Conservation (phyloP, 2,113 vertebrate species). For the Melanotaenia duboulayi region DNA sequence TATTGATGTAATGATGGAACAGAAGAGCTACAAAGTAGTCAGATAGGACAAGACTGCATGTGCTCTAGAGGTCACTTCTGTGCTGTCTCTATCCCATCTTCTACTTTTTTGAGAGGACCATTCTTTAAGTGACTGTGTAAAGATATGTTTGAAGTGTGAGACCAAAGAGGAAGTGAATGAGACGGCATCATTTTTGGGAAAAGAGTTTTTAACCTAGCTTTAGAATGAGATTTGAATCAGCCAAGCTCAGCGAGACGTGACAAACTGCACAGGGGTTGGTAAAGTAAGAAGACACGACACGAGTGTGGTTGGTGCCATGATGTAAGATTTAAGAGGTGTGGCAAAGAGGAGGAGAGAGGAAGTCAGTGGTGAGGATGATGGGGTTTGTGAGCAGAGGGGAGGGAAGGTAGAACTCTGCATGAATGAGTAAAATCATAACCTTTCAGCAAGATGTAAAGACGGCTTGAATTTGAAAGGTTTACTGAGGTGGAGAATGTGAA, state of each 20-base stretch:
- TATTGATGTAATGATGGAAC: neutral
- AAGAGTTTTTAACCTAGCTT: neutral
- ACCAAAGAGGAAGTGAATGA: constrained; percentile 28
- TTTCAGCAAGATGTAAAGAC: neutral
- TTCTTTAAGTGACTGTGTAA: neutral
- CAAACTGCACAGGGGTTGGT: constrained; percentile 38
- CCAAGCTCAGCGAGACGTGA: constrained; percentile 45
- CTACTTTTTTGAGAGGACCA: neutral
- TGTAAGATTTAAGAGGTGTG: constrained; percentile 36
- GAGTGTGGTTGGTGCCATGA: constrained; percentile 25
- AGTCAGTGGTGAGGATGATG: constrained; percentile 7
- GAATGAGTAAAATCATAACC: neutral
- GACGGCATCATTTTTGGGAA: neutral
- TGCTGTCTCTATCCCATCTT: neutral
- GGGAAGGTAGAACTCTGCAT: neutral
- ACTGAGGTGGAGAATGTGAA: constrained; percentile 1
- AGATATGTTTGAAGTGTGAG: neutral
- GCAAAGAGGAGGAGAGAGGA: constrained; percentile 22
- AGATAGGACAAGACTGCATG: constrained; percentile 4
- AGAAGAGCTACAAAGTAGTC: neutral
- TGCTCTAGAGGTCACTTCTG: constrained; percentile 42
- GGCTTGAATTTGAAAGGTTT: neutral
- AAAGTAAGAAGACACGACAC: constrained; percentile 15
- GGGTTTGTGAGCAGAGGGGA: neutral
- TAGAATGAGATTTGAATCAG: neutral